These are phyloP conservation scores for Hiodon alosoides DNA, from an alignment of 2,113 vertebrate genomes.

Conservation along the genomic window DNA sequence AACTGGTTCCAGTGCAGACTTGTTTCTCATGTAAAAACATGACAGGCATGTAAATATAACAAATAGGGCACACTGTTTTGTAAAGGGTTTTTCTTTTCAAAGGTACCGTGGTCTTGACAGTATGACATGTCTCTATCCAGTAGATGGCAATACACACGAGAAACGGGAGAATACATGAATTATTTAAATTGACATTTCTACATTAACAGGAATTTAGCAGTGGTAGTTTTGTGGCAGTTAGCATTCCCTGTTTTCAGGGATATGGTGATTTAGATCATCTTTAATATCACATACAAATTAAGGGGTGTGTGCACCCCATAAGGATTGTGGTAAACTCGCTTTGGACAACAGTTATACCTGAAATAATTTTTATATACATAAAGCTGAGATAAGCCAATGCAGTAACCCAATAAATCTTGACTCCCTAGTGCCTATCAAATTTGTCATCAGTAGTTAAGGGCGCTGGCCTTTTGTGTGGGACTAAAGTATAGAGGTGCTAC, in stretches of 20 bases:
- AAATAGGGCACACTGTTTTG: conserved; percentile 1
- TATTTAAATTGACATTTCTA: neutral
- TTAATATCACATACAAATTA: too few species aligned
- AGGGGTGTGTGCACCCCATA: neutral
- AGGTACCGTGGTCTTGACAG: neutral
- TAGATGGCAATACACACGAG: conserved; percentile 36
- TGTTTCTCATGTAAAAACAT: too few species aligned
- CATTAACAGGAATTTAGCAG: neutral
- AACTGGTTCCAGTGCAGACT: too few species aligned
- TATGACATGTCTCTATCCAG: conserved; percentile 19
- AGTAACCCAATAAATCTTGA: too few species aligned
- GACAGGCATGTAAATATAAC: neutral
- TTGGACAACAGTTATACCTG: conserved; percentile 1
- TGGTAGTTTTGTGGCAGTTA: too few species aligned
- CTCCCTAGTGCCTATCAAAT: too few species aligned
- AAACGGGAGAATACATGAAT: neutral
- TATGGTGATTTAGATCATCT: too few species aligned
- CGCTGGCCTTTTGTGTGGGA: too few species aligned
- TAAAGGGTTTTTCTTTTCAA: neutral
- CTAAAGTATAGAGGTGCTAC: too few species aligned
- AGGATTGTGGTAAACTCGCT: neutral
- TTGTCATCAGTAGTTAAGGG: too few species aligned
- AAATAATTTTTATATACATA: neutral
- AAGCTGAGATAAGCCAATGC: too few species aligned
- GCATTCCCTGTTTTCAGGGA: neutral